Evolutionary conservation across 2,113 vertebrate genomes (phyloP), one percentile per base, ranked within the genome.

Genomic region (Thermophis baileyi): DNA sequence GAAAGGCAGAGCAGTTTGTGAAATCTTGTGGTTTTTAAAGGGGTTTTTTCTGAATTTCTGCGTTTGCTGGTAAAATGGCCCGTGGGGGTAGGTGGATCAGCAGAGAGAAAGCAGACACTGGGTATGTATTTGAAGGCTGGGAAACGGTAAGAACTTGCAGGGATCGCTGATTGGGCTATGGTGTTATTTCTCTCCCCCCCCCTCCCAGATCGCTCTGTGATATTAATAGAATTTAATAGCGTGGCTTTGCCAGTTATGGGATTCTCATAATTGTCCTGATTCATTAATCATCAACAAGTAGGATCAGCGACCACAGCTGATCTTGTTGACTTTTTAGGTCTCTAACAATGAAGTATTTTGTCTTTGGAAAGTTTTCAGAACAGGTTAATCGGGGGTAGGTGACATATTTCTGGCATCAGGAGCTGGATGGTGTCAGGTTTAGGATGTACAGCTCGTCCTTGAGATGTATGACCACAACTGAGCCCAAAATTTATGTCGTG

Each of bases 381-480:
- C 35, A 81, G 74, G 74, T 22, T 81, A 35, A 20, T 40, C 6
- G 35, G 74, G 18, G 69, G n/a, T 20, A 40, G 16, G 69, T 3
- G 69, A 74, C 2, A n/a, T 18, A 74, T 7, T 40, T 35, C 69
- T 74, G 16, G 69, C 7, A 20, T 7, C n/a, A 35, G 69, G 2
- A 20, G 27, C 11, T 69, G 60, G 60, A 12, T 14, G 30, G 30
- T 69, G 60, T 69, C 63, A n/a, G 30, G 30, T 69, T 69, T 16
- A n/a, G 27, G 27, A 6, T 14, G 27, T 0, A 2, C 63, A 12
- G 27, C 1, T 30, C 3, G 0, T 30, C 10, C 27, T 63, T 4
- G 1, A 63, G 60, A 4, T 47, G 6, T n/a, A n/a, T 30, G 0
- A n/a, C 27, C 30, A 12, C 30, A 5, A 1, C 2, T 0, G 4